Evolutionary conservation across 2,797 vertebrate genomes (phyloP).

Genomic region (Atherinosoma microstoma): DNA sequence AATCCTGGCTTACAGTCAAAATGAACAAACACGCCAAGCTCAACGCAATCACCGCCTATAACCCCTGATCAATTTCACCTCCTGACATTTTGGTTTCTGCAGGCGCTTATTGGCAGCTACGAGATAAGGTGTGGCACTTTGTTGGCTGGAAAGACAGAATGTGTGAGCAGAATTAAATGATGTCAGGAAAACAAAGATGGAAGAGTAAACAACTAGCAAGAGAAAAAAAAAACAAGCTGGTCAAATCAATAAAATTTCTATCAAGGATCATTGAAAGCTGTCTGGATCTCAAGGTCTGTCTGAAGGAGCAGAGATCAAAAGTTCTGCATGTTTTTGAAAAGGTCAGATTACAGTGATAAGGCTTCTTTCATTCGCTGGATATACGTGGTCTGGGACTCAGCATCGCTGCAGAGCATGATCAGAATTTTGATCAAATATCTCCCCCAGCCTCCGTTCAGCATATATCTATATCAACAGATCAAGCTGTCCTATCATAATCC

Average conservation of each 20-base stretch:
- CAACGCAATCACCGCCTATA: conserved; percentile 34
- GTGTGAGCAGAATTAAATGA: conserved; percentile 54
- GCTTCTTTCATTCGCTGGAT: conserved; percentile 66
- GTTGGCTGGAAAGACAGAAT: conserved; percentile 29
- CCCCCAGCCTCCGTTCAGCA: conserved; percentile 33
- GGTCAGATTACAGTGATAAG: conserved; percentile 55
- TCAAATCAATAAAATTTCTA: conserved; percentile 39
- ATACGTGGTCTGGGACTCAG: conserved; percentile 66
- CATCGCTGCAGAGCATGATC: conserved; percentile 63
- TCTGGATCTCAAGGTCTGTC: conserved; percentile 24
- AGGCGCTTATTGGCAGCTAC: conserved; percentile 32
- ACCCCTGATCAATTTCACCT: conserved; percentile 56
- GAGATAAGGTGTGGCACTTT: conserved; percentile 47
- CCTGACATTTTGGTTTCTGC: conserved; percentile 56
- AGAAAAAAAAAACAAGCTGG: conserved; percentile 19
- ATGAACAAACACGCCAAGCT: neutral
- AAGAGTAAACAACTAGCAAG: conserved; percentile 24
- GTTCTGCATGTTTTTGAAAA: conserved; percentile 44
- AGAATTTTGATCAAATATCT: conserved; percentile 75
- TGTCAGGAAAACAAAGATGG: conserved; percentile 16
- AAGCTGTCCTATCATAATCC: conserved; percentile 41
- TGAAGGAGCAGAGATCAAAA: conserved; percentile 50
- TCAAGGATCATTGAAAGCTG: conserved; percentile 51
- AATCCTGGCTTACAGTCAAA: neutral
- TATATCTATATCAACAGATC: conserved; percentile 52